Evolutionary conservation across 2,113 vertebrate species (phyloP), one percentile per base, ranked within the genome.

Genomic region (Callipepla squamata): DNA sequence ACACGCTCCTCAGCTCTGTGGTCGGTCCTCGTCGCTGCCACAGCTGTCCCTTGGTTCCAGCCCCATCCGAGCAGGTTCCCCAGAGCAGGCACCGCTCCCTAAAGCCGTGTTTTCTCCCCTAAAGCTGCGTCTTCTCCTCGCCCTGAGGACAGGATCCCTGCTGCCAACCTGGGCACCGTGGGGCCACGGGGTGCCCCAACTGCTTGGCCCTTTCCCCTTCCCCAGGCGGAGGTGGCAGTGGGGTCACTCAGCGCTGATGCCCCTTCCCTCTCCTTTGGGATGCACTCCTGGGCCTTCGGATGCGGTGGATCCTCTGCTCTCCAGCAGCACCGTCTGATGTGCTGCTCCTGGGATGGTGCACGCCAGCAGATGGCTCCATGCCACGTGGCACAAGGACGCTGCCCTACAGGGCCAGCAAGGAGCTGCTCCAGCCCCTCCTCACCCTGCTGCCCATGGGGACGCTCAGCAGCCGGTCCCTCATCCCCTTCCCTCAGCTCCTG

Each of bases 231-330:
- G 26, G 62, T 42, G 61, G 18, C 20, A 17, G 2, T 0, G 0
- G 47, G 30, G 22, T 0, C 2, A 40, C 1, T 2, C 1, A 13
- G 50, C 58, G 82, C 66, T 5, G 0, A 15, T 13, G 62, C 62
- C 6, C 5, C 0, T 0, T 34, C 40, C 44, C 63, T 61, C 7
- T 6, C n/a, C 42, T 1, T 1, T 0, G 0, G 42, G 32, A 73
- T 2, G 7, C 28, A 62, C 23, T 82, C 62, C 32, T 0, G 2
- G 21, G 15, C 13, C 85, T 30, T 14, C 34, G 36, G 48, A 11
- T 5, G 4, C 2, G 1, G 20, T n/a, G 20, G 61, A 50, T 94
- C 68, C 65, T 92, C 86, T 80, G 80, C 77, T 47, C 28, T 2
- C 32, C 51, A 22, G 26, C 3, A 1, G 51, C 0, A 5, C 80